phyloP scores from a whole-genome alignment of 1,140 invertebrate genomes.

The Cydia strobilella region DNA sequence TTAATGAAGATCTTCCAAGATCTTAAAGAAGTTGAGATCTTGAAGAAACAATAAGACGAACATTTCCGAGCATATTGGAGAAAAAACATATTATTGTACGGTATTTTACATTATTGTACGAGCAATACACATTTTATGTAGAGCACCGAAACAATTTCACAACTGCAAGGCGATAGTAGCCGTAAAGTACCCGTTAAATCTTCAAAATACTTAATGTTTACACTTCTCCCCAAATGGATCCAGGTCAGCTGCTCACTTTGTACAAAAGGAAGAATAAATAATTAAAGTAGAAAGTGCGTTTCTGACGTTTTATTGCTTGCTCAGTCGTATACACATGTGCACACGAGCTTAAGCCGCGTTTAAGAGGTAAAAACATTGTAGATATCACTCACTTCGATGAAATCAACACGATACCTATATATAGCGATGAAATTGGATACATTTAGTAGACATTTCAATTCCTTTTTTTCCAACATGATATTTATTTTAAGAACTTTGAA shows the following conservation, averaged over 20 bases:
- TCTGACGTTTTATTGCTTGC: constrained; percentile 27
- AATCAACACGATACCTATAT: background rate
- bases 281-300: constrained; percentile 23
- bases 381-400: background rate
- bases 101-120: no score
- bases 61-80: no score
- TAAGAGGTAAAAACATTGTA: constrained; percentile 17
- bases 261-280: constrained; percentile 26
- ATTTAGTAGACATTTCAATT: background rate
- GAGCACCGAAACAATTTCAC: background rate
- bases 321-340: background rate
- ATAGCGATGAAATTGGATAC: no score
- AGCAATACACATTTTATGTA: background rate
- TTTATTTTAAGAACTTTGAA: no score
- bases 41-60: no score
- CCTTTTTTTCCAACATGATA: background rate
- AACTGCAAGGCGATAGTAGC: background rate
- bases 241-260: constrained; percentile 17
- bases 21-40: no score
- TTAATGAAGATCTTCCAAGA: no score
- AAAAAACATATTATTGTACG: no score
- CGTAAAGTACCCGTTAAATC: background rate
- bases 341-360: background rate
- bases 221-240: background rate
- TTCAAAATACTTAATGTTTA: background rate